Percentiles rank a stretch among this genome's conserved stretches.
These are phyloP conservation scores for Malurus splendens DNA, from an alignment of 2,797 vertebrate species.

Conservation along the genomic window DNA sequence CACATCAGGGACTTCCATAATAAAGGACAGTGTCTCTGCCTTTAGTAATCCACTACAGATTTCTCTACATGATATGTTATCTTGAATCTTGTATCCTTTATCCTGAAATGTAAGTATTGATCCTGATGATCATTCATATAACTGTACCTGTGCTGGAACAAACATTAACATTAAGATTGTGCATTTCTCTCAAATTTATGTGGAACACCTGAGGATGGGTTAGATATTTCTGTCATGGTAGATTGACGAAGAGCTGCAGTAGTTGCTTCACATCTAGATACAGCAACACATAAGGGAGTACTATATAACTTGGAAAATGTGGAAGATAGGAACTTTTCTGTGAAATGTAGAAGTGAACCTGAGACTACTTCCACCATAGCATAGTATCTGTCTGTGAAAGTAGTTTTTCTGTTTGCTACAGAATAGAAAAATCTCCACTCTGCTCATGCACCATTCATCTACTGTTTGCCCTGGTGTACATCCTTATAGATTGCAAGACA, in stretches of 20 bases:
- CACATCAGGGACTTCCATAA: background rate
- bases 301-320: background rate
- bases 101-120: rapidly evolving
- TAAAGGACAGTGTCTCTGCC: background rate
- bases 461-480: background rate
- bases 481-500: background rate
- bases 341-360: background rate
- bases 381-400: background rate
- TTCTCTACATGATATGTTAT: background rate
- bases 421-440: background rate
- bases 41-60: background rate
- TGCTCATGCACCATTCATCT: background rate
- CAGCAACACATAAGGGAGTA: background rate
- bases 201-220: background rate
- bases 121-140: background rate
- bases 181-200: background rate
- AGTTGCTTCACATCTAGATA: background rate
- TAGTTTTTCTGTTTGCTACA: background rate
- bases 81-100: background rate
- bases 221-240: background rate
- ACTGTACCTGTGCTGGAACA: background rate
- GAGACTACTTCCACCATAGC: background rate
- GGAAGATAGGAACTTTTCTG: background rate
- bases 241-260: background rate
- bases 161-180: background rate